Conservation (phyloP, 2,888 invertebrate genomes). For the Clistopyga incitator region DNA sequence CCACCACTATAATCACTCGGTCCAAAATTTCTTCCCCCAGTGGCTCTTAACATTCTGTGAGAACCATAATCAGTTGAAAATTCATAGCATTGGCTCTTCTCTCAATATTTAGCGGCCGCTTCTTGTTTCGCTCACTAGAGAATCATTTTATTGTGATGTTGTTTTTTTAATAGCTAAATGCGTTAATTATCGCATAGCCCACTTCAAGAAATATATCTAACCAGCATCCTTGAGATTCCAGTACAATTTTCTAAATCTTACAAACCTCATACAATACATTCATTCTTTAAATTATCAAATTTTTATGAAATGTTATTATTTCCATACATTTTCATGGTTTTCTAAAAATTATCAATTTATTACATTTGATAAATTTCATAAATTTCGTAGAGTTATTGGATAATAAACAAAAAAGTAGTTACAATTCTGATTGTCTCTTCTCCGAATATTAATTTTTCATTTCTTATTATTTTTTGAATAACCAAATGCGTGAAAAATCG, state of each 20-base stretch:
- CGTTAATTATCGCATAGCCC: background rate
- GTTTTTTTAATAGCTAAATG: background rate
- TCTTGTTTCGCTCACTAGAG: constrained; percentile 19
- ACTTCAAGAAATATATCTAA: background rate
- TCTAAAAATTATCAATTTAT: no score
- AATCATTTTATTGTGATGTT: background rate
- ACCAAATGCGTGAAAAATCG: no score
- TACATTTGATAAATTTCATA: no score
- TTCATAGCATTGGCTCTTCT: constrained; percentile 52
- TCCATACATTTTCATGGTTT: no score
- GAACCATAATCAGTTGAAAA: constrained; percentile 49
- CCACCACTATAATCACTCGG: constrained; percentile 83
- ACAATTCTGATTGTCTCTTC: no score
- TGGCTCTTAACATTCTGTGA: constrained; percentile 50
- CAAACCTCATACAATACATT: no score
- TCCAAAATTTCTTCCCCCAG: constrained; percentile 48
- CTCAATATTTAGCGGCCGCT: constrained; percentile 23
- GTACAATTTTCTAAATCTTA: background rate
- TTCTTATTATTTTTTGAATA: no score
- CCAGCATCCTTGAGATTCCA: background rate
- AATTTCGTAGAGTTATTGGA: no score
- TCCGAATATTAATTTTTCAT: no score
- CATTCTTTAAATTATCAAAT: no score
- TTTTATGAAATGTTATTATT: no score
- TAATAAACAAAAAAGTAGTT: no score